These are phyloP conservation scores for Drosophila kohkoa DNA, from an alignment of 1,140 invertebrate species.

Conservation along the genomic window DNA sequence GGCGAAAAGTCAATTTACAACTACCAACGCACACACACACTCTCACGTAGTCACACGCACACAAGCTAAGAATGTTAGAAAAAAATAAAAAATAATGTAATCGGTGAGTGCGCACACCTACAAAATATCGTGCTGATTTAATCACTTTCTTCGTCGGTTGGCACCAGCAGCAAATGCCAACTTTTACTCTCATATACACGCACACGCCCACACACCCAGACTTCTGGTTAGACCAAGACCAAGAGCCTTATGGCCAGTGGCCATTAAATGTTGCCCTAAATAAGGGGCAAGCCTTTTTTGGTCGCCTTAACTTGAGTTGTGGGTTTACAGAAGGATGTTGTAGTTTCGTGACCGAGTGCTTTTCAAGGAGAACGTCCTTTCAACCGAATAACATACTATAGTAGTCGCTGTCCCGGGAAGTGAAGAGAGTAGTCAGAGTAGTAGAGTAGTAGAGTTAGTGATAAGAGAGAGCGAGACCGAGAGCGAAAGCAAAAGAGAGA, in stretches of 20 bases:
- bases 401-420: slow-evolving; percentile 11
- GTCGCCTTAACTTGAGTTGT: slow-evolving; percentile 54
- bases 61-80: slow-evolving; percentile 40
- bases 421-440: slow-evolving; percentile 19
- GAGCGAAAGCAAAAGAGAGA: slow-evolving; percentile 1
- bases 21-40: slow-evolving; percentile 36
- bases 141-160: slow-evolving; percentile 78
- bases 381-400: not conserved
- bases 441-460: not conserved
- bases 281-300: slow-evolving; percentile 78
- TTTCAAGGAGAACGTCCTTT: slow-evolving; percentile 72
- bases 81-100: slow-evolving; percentile 68
- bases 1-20: slow-evolving; percentile 78
- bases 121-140: slow-evolving; percentile 83
- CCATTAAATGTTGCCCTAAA: slow-evolving; percentile 82
- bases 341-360: slow-evolving; percentile 78
- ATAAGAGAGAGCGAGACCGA: not conserved
- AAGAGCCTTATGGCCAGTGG: slow-evolving; percentile 75
- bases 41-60: slow-evolving; percentile 22
- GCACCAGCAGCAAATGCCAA: slow-evolving; percentile 75
- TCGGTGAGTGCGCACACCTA: slow-evolving; percentile 79
- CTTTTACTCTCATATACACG: slow-evolving; percentile 71
- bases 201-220: slow-evolving; percentile 41
- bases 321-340: slow-evolving; percentile 58
- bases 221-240: slow-evolving; percentile 61